Conservation (phyloP, 37 sponge, comb jelly and placozoan genomes). For the Amphimedon queenslandica region DNA sequence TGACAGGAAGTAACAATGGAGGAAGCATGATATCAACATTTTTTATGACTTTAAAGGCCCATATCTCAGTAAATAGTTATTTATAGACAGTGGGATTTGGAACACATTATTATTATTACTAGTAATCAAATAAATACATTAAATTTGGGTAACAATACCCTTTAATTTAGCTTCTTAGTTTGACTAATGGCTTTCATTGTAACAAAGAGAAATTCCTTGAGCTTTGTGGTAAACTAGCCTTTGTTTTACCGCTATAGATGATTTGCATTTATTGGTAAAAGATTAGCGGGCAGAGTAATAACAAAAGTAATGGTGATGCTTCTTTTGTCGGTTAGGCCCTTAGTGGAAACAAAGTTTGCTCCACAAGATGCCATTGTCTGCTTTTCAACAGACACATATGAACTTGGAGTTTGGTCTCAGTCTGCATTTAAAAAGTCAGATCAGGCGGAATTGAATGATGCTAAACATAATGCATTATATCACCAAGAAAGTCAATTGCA, state of each 20-base stretch:
- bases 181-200: too few relatives aligned
- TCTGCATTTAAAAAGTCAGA: conserved; percentile 31
- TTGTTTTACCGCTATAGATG: conserved; percentile 45
- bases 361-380: conserved; percentile 37
- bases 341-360: conserved; percentile 25
- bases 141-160: too few relatives aligned
- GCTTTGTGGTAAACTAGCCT: conserved; percentile 40
- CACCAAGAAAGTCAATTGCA: conserved; percentile 9
- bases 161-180: too few relatives aligned
- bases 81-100: too few relatives aligned
- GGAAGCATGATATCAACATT: too few relatives aligned
- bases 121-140: too few relatives aligned
- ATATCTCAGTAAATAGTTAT: too few relatives aligned
- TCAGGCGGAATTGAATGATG: conserved; percentile 45
- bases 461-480: conserved; percentile 21
- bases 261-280: too few relatives aligned
- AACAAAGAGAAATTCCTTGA: too few relatives aligned
- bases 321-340: conserved; percentile 44
- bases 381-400: conserved; percentile 51
- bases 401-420: conserved; percentile 48
- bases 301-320: conserved; percentile 46
- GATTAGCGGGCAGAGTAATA: conserved; percentile 24
- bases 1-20: too few relatives aligned
- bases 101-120: too few relatives aligned
- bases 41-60: too few relatives aligned